Evolutionary conservation across 2,888 invertebrate species (phyloP).

Genomic region (Ellobium chinense): DNA sequence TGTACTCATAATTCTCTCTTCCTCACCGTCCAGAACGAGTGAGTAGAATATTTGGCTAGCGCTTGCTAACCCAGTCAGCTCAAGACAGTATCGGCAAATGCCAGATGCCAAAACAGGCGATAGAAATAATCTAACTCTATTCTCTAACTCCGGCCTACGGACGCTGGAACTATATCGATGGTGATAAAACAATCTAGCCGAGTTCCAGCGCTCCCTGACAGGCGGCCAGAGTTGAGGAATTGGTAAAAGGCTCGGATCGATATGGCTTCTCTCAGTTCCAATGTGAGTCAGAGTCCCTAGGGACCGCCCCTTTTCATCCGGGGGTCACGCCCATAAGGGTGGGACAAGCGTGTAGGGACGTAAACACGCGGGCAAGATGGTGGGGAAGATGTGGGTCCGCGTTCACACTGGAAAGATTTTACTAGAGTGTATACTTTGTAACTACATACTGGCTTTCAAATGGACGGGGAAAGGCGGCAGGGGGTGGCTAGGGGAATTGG

Average conservation of each 20-base stretch:
- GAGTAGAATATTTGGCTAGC: too few relatives aligned
- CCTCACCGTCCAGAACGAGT: too few relatives aligned
- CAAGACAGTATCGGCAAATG: too few relatives aligned
- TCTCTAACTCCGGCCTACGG: neutral
- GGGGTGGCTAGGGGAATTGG: conserved; percentile 7
- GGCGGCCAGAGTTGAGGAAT: conserved; percentile 44
- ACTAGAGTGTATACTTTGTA: neutral
- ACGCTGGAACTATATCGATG: conserved; percentile 21
- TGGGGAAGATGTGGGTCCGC: conserved; percentile 9
- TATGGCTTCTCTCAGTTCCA: conserved; percentile 36
- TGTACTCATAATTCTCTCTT: too few relatives aligned
- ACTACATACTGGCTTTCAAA: neutral
- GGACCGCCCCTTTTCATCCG: conserved; percentile 40
- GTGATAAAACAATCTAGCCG: conserved; percentile 40
- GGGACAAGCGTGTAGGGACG: conserved; percentile 33
- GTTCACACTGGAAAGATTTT: neutral
- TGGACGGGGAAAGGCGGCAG: conserved; percentile 8
- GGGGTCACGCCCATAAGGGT: conserved; percentile 45
- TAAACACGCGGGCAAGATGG: conserved; percentile 26
- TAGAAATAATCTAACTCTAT: conserved; percentile 3
- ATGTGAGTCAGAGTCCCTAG: conserved; percentile 45
- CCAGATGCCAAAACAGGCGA: conserved; percentile 4
- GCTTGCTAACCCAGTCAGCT: too few relatives aligned
- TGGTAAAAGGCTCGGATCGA: conserved; percentile 42
- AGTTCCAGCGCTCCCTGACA: conserved; percentile 24